Percentiles rank a stretch among this genome's conserved stretches.
These are phyloP conservation scores for Lissocephala sabroskyi DNA, from an alignment of 2,888 invertebrate genomes.

Conservation along the genomic window DNA sequence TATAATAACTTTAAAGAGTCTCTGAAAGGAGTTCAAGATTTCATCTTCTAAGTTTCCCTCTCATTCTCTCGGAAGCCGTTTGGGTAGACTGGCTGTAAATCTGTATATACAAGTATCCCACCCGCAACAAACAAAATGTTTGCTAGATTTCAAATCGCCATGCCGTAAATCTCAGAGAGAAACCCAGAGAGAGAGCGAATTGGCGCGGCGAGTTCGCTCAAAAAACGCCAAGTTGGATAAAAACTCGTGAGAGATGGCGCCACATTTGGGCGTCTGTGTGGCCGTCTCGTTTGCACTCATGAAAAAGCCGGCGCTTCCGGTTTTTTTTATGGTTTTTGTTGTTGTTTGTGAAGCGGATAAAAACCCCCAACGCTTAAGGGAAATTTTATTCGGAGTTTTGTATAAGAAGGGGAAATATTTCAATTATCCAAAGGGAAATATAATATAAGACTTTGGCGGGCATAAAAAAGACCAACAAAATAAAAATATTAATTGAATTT, in stretches of 20 bases:
- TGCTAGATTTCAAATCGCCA: conserved; percentile 4
- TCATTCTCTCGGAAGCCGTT: too few species aligned
- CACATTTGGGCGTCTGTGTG: conserved; percentile 18
- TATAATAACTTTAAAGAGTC: too few species aligned
- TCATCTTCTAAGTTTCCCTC: too few species aligned
- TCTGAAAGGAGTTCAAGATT: too few species aligned
- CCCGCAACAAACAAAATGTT: conserved; percentile 25
- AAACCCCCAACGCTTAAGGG: conserved; percentile 6
- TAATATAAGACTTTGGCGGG: too few species aligned
- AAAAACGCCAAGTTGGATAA: conserved; percentile 55
- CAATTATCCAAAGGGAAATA: too few species aligned
- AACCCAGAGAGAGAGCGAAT: neutral
- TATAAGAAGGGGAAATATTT: too few species aligned
- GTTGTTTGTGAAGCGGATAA: conserved; percentile 47
- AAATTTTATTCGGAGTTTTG: too few species aligned
- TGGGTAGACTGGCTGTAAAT: too few species aligned
- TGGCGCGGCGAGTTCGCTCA: conserved; percentile 64
- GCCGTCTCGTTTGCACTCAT: conserved; percentile 28
- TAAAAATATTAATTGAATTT: neutral
- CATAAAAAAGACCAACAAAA: conserved; percentile 9
- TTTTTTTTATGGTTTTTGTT: conserved; percentile 12
- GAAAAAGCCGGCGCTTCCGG: conserved; percentile 37
- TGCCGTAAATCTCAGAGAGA: neutral
- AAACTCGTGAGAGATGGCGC: conserved; percentile 34
- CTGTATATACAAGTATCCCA: conserved; percentile 12